These are phyloP conservation scores for Pemphredon lugubris DNA, from an alignment of 2,888 invertebrate genomes.

Conservation along the genomic window DNA sequence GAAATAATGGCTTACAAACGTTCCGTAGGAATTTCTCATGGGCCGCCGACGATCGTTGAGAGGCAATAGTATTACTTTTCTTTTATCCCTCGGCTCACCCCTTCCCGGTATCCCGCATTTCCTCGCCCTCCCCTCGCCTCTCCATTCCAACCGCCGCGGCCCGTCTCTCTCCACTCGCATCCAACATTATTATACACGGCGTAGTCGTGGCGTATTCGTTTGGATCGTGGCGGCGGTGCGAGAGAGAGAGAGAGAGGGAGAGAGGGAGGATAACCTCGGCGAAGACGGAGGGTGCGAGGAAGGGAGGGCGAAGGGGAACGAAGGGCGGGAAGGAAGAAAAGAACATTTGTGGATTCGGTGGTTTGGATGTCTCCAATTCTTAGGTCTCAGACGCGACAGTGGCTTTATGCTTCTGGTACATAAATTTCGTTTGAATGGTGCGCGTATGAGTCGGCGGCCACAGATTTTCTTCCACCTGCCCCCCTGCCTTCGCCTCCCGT, in stretches of 20 bases:
- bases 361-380: conserved; percentile 63
- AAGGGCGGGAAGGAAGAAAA: conserved; percentile 46
- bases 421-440: conserved; percentile 74
- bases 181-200: conserved; percentile 37
- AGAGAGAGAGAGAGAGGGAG: conserved; percentile 1
- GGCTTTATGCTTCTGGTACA: conserved; percentile 75
- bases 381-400: conserved; percentile 52
- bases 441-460: conserved; percentile 68
- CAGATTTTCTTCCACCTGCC: conserved; percentile 64
- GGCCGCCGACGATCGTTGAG: conserved; percentile 45
- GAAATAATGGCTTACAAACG: conserved; percentile 47
- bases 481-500: conserved; percentile 50
- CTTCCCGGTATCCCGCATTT: conserved; percentile 11
- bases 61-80: conserved; percentile 53
- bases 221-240: conserved; percentile 41
- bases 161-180: conserved; percentile 36
- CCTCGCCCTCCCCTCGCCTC: conserved; percentile 3
- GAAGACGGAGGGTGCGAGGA: not conserved
- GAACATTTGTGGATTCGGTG: conserved; percentile 68
- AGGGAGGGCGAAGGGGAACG: conserved; percentile 31
- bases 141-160: conserved; percentile 9
- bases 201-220: conserved; percentile 33
- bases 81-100: conserved; percentile 43
- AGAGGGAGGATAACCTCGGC: conserved; percentile 6
- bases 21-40: conserved; percentile 35